Base-by-base conservation (phyloP, 23 tunicate species). In the Ascidia mentula region DNA sequence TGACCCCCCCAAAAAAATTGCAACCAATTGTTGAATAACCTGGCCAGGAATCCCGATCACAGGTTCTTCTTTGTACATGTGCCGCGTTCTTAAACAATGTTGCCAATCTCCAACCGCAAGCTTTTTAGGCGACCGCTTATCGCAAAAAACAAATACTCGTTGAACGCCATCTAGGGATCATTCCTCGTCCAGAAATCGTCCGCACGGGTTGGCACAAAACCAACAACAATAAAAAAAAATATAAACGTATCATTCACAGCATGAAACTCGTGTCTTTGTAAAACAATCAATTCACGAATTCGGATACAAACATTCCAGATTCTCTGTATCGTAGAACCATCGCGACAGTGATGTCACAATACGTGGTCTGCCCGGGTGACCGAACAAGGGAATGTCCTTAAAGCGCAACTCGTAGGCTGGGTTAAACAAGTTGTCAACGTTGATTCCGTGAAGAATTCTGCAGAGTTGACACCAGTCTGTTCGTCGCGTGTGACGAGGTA, bases 401-500 rank as follows among this genome's bases (percentile, higher is more conserved):
- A 46, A 31, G 4, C 18, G 37, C 65, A 28, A 18, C n/a, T 35
- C 30, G 35, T 60, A 61, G 13, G 9, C 31, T 22, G 82, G 82
- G 32, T 79, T 79, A 61, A 34, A 79, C 6, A 60, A 3, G 38
- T 79, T 79, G 38, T 79, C 82, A 34, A 79, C 31, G 45, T 79
- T 79, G 4, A 79, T 79, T 6, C 82, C 82, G 45, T 79, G 82
- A 1, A 79, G 46, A 1, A 60, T 34, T 31, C 82, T 40, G 37
- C 82, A 79, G 18, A 79, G 33, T 22, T 79, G 40, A 36, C 82
- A 79, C n/a, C 60, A 60, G 22, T 38, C 73, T 9, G 82, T 60
- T 34, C 26, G 33, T 46, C 82, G 61, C 40, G 34, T 34, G 31
- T 79, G 28, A 18, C 65, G 38, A 24, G 82, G 73, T 17, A 79